Evolutionary conservation across 1,140 invertebrate genomes (phyloP).

Genomic region (Batillaria attramentaria): DNA sequence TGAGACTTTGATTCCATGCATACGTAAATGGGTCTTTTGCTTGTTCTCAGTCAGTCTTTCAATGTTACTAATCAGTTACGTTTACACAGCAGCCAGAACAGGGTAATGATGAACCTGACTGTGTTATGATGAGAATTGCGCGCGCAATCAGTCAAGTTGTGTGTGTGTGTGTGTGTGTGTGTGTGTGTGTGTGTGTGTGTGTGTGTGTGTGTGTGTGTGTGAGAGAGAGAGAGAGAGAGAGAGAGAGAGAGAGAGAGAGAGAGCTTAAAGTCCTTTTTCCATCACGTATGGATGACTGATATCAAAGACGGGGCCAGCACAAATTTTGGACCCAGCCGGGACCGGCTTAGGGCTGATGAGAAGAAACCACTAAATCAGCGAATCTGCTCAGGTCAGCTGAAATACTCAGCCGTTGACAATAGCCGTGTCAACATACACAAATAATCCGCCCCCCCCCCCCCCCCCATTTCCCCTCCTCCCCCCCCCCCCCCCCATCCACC

Average conservation of each 20-base stretch:
- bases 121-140: too few species aligned
- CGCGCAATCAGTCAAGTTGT: not conserved
- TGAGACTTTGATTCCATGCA: too few species aligned
- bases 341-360: not conserved
- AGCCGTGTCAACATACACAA: not conserved
- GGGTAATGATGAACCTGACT: too few species aligned
- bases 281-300: not conserved
- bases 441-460: not conserved
- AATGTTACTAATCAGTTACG: too few species aligned
- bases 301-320: not conserved
- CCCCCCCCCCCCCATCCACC: not conserved
- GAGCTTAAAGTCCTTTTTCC: not conserved
- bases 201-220: conserved; percentile 16
- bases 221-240: too few species aligned
- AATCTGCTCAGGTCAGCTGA: not conserved
- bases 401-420: not conserved
- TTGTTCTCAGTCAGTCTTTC: too few species aligned
- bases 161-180: not conserved
- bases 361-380: not conserved
- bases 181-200: conserved; percentile 26
- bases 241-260: not conserved
- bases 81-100: too few species aligned
- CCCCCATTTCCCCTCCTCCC: not conserved
- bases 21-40: too few species aligned
- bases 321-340: not conserved